Conservation (phyloP, 2,888 invertebrate genomes). For the Rhaphigaster nebulosa region DNA sequence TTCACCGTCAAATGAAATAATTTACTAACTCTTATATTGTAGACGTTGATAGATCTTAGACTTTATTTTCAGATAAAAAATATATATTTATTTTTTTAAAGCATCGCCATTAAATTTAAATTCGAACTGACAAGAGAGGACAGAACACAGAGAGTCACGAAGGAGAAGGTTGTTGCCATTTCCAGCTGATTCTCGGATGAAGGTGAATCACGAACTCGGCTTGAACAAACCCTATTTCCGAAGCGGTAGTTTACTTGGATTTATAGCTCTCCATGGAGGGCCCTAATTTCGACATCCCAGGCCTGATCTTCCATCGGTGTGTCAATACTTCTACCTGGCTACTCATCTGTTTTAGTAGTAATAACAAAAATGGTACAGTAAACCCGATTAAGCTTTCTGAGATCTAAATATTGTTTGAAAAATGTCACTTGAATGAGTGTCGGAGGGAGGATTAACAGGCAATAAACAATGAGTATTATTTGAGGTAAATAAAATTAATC, state of each 20-base stretch:
- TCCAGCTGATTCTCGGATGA: slow-evolving; percentile 34
- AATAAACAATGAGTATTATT: not conserved
- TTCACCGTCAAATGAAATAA: too few relatives aligned
- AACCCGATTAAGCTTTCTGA: not conserved
- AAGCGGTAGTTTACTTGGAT: slow-evolving; percentile 47
- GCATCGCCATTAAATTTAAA: not conserved
- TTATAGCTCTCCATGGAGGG: not conserved
- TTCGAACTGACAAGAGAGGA: slow-evolving; percentile 15
- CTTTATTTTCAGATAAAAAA: too few relatives aligned
- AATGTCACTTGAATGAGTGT: not conserved
- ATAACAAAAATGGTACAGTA: not conserved
- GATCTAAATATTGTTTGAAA: not conserved
- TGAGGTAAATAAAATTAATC: too few relatives aligned
- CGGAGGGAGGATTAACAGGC: not conserved
- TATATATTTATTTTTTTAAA: not conserved
- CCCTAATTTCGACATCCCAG: slow-evolving; percentile 22
- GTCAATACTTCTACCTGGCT: not conserved
- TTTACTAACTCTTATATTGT: too few relatives aligned
- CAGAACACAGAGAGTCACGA: slow-evolving; percentile 12
- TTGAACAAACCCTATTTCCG: slow-evolving; percentile 38
- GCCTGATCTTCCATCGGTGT: not conserved
- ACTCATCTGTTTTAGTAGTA: not conserved
- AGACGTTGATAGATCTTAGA: too few relatives aligned
- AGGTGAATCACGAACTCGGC: slow-evolving; percentile 48
- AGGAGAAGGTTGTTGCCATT: slow-evolving; percentile 50